Evolutionary conservation across 1,140 invertebrate species (phyloP).

Genomic region (Acromyrmex heyeri): DNA sequence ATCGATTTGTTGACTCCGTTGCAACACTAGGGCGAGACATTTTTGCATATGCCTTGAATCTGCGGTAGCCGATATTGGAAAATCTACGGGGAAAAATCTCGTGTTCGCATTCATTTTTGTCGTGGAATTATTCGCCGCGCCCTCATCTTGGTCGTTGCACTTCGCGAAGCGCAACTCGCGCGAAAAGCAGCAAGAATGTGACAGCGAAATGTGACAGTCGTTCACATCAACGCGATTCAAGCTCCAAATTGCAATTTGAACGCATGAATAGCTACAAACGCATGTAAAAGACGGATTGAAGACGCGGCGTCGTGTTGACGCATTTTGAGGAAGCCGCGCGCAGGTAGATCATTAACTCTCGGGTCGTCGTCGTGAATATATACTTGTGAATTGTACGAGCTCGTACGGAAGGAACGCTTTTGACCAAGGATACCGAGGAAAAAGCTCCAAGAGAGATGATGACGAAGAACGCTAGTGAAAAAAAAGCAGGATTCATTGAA

Average conservation of each 20-base stretch:
- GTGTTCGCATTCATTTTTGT: slow-evolving; percentile 6
- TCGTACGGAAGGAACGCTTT: background rate
- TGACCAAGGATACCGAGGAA: background rate
- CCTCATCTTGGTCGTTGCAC: slow-evolving; percentile 43
- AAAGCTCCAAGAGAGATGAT: slow-evolving; percentile 18
- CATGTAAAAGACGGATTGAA: slow-evolving; percentile 47
- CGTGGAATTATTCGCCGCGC: slow-evolving; percentile 37
- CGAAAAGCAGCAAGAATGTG: slow-evolving; percentile 40
- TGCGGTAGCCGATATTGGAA: slow-evolving; percentile 34
- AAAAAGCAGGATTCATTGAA: slow-evolving; percentile 17
- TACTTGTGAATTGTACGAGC: slow-evolving; percentile 21
- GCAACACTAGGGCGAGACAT: slow-evolving; percentile 2
- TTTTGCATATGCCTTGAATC: slow-evolving; percentile 18
- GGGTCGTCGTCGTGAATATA: slow-evolving; percentile 41
- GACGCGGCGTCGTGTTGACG: background rate
- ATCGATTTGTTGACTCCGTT: slow-evolving; percentile 22
- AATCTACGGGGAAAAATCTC: slow-evolving; percentile 30
- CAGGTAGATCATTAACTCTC: slow-evolving; percentile 67
- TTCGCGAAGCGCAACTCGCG: background rate
- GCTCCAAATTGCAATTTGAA: slow-evolving; percentile 65
- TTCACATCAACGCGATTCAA: slow-evolving; percentile 22
- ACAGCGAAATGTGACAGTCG: background rate
- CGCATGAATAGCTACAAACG: slow-evolving; percentile 47
- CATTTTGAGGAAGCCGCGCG: slow-evolving; percentile 21
- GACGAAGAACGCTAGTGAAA: background rate